phyloP scores from a whole-genome alignment of 2,797 vertebrate genomes.

The Benthosema pterotum region DNA sequence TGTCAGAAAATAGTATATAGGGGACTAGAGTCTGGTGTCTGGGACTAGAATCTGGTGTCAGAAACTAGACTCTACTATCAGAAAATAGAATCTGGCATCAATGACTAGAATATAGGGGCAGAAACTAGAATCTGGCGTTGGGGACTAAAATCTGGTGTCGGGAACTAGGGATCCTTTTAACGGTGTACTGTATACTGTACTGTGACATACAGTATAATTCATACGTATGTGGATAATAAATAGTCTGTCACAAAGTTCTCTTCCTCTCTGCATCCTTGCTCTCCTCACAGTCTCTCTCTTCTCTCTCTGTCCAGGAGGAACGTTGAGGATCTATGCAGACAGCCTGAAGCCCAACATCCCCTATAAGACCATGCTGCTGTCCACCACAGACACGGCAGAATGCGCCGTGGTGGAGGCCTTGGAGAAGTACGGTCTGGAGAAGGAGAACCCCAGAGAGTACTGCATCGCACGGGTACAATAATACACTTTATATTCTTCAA shows the following conservation, averaged over 20 bases:
- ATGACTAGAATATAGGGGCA: too few relatives aligned
- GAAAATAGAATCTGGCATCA: too few relatives aligned
- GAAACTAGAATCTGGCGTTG: too few relatives aligned
- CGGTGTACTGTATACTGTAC: not conserved
- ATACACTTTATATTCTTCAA: not conserved
- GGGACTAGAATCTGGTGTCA: too few relatives aligned
- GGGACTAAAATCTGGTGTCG: too few relatives aligned
- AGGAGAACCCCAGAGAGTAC: slow-evolving; percentile 94
- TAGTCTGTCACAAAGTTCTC: not conserved
- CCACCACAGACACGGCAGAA: slow-evolving; percentile 93
- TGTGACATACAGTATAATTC: not conserved
- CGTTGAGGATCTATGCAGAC: slow-evolving; percentile 94
- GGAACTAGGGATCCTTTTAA: too few relatives aligned
- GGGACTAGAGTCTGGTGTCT: too few relatives aligned
- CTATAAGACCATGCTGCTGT: slow-evolving; percentile 97
- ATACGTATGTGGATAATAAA: too few relatives aligned
- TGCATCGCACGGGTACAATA: slow-evolving; percentile 93
- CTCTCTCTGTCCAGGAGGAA: slow-evolving; percentile 83
- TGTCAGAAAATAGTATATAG: too few relatives aligned
- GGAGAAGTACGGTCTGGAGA: slow-evolving; percentile 97
- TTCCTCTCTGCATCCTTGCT: not conserved
- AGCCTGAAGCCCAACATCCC: slow-evolving; percentile 98
- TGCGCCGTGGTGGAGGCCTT: slow-evolving; percentile 95
- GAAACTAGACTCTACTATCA: too few relatives aligned
- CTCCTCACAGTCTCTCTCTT: not conserved